These are phyloP conservation scores for Spea hammondii DNA, from an alignment of 2,797 vertebrate species.

Conservation along the genomic window DNA sequence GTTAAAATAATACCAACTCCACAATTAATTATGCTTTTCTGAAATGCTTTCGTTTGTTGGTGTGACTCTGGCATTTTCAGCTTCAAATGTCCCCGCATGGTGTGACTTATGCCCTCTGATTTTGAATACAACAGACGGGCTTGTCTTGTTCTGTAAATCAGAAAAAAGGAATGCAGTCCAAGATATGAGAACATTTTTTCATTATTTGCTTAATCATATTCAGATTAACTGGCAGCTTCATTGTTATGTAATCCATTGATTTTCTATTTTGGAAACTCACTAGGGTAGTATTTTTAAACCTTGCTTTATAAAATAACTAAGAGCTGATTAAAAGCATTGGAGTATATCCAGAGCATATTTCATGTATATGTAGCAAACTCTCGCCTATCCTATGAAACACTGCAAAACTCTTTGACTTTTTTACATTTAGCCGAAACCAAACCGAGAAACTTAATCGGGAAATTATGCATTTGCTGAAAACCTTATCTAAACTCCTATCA, in stretches of 20 bases:
- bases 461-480: too few species aligned
- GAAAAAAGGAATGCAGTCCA: constrained; percentile 8
- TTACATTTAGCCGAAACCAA: not conserved
- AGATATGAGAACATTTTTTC: constrained; percentile 2
- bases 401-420: not conserved
- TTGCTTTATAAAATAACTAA: constrained; percentile 5
- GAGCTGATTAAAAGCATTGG: constrained; percentile 1
- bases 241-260: constrained; percentile 29
- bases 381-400: not conserved
- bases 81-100: not conserved
- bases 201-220: constrained; percentile 15
- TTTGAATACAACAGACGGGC: not conserved
- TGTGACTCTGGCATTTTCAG: not conserved
- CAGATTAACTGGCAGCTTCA: constrained; percentile 18
- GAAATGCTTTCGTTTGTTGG: not conserved
- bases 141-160: constrained; percentile 9
- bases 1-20: too few species aligned
- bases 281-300: constrained; percentile 25
- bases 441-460: too few species aligned
- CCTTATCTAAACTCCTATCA: too few species aligned
- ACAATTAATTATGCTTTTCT: not conserved
- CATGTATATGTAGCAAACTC: constrained; percentile 4
- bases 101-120: not conserved
- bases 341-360: constrained; percentile 17
- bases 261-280: constrained; percentile 9